phyloP scores from a whole-genome alignment of 2,888 invertebrate genomes.

The Rhorus exstirpatorius region DNA sequence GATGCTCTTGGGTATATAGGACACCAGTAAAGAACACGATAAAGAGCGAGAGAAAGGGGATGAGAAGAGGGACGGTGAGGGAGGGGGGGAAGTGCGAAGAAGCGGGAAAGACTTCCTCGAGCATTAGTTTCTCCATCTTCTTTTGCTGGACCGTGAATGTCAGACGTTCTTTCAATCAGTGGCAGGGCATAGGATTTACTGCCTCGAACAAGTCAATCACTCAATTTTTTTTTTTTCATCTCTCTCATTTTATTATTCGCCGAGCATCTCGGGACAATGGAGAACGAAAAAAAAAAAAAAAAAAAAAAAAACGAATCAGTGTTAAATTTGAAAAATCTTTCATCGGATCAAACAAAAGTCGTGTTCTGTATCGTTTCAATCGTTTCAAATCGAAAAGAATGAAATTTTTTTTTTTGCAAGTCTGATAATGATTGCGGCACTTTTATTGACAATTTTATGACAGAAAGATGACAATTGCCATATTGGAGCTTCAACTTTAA shows the following conservation, averaged over 20 bases:
- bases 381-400: too few relatives aligned
- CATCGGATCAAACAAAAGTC: neutral
- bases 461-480: too few relatives aligned
- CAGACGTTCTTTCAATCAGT: slow-evolving; percentile 59
- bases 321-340: slow-evolving; percentile 4
- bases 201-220: slow-evolving; percentile 45
- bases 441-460: neutral
- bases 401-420: too few relatives aligned
- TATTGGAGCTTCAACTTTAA: neutral
- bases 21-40: slow-evolving; percentile 33
- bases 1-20: slow-evolving; percentile 47
- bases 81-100: slow-evolving; percentile 4
- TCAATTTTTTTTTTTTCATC: slow-evolving; percentile 46
- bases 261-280: neutral
- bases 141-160: slow-evolving; percentile 41
- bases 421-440: too few relatives aligned
- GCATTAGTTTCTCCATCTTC: slow-evolving; percentile 48
- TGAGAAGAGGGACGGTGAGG: neutral
- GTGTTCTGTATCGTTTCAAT: neutral
- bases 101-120: slow-evolving; percentile 16
- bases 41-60: slow-evolving; percentile 13
- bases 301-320: neutral
- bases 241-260: slow-evolving; percentile 13
- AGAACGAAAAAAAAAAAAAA: neutral
- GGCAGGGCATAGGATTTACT: slow-evolving; percentile 37